These are phyloP conservation scores for Encarsia formosa DNA, from an alignment of 2,888 invertebrate species.

Conservation along the genomic window DNA sequence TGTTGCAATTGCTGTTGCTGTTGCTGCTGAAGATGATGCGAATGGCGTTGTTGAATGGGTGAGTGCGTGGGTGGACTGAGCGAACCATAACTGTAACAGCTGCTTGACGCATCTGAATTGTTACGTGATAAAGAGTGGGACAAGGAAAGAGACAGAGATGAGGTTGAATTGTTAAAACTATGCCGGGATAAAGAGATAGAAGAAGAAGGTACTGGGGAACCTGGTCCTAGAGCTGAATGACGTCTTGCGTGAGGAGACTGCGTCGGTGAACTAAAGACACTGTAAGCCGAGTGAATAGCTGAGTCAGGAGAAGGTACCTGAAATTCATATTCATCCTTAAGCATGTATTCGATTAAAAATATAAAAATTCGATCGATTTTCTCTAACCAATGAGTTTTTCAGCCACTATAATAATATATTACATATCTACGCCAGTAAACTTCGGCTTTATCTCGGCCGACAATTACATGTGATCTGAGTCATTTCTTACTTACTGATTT, in stretches of 20 bases:
- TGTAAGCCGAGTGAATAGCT: conserved; percentile 84
- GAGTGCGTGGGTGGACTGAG: conserved; percentile 70
- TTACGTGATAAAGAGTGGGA: conserved; percentile 83
- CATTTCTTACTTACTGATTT: too few species aligned
- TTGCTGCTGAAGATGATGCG: conserved; percentile 51
- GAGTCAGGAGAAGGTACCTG: conserved; percentile 76
- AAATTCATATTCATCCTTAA: neutral
- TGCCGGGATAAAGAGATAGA: conserved; percentile 47
- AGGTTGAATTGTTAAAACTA: conserved; percentile 50
- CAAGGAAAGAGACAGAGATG: conserved; percentile 56
- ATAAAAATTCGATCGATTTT: too few species aligned
- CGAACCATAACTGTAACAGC: conserved; percentile 77
- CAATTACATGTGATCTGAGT: too few species aligned
- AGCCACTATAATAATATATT: too few species aligned
- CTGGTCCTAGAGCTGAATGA: conserved; percentile 60
- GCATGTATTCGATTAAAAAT: too few species aligned
- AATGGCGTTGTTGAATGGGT: conserved; percentile 65
- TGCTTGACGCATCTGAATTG: conserved; percentile 87
- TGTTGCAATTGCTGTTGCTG: conserved; percentile 38
- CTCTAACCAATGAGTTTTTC: too few species aligned
- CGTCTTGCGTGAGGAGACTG: conserved; percentile 82
- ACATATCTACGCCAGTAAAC: too few species aligned
- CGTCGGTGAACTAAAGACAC: conserved; percentile 77
- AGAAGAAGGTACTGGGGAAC: conserved; percentile 49
- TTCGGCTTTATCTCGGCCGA: too few species aligned